Evolutionary conservation across 2,113 vertebrate species (phyloP).

Genomic region (Trichechus manatus): DNA sequence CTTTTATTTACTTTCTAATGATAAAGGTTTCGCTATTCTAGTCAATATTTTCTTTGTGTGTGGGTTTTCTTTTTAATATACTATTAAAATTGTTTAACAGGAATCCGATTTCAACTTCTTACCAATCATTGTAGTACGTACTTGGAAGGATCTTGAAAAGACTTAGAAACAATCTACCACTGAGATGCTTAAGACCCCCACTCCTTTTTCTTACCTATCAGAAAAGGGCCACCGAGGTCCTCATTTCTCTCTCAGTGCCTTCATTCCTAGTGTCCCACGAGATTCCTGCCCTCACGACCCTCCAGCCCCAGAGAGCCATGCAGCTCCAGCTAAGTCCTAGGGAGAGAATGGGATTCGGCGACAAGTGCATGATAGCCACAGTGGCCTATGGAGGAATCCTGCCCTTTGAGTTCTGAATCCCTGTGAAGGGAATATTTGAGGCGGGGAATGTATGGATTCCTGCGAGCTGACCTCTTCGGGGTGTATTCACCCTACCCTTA

Average conservation of each 20-base stretch:
- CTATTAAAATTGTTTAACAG: background rate
- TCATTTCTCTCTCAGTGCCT: background rate
- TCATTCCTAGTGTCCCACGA: background rate
- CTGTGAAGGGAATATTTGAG: background rate
- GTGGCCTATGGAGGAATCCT: background rate
- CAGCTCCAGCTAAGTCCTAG: background rate
- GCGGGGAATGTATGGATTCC: background rate
- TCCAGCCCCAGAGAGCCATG: background rate
- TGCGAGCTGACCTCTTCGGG: background rate
- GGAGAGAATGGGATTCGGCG: background rate
- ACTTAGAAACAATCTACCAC: background rate
- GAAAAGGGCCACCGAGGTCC: background rate
- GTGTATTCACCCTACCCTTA: background rate
- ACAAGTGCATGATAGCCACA: too few relatives aligned
- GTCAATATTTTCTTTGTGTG: background rate
- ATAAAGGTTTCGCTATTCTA: rapidly evolving
- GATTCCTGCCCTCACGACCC: background rate
- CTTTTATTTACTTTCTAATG: background rate
- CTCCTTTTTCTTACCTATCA: too few relatives aligned
- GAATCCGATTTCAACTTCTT: background rate
- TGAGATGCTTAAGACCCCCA: background rate
- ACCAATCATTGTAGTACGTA: background rate
- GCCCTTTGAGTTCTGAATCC: background rate
- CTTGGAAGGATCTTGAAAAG: background rate
- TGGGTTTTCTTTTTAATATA: background rate